Evolutionary conservation across 2,113 vertebrate species (phyloP).

Genomic region (Ivindomyrus marchei): DNA sequence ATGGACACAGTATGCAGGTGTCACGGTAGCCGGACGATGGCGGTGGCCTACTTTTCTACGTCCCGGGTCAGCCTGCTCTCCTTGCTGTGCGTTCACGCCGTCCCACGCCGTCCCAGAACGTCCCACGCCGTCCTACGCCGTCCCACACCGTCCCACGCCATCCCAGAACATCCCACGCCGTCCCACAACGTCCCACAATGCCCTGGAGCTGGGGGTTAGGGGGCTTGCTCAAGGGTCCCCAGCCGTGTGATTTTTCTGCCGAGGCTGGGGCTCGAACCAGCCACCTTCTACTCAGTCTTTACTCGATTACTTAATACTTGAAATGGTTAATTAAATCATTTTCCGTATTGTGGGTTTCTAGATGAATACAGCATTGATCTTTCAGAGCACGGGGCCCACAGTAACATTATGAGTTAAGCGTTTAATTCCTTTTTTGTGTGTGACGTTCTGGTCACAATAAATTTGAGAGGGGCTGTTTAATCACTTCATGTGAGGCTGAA

Average conservation of each 20-base stretch:
- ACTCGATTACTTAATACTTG: constrained; percentile 24
- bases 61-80: not conserved
- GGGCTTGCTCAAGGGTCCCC: not conserved
- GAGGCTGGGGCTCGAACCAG: not conserved
- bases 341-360: constrained; percentile 10
- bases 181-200: too few relatives aligned
- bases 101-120: too few relatives aligned
- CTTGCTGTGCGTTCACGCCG: not conserved
- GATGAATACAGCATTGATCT: not conserved
- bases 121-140: too few relatives aligned
- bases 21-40: not conserved
- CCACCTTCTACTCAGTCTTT: not conserved
- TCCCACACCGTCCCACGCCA: too few relatives aligned
- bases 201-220: not conserved
- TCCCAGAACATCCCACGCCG: too few relatives aligned
- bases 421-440: not conserved
- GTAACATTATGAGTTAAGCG: not conserved
- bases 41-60: not conserved
- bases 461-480: not conserved
- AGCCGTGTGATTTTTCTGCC: not conserved
- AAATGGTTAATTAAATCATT: constrained; percentile 39
- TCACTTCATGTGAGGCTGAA: not conserved
- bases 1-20: not conserved
- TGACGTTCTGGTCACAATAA: not conserved
- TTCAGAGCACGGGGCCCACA: not conserved